Conservation (phyloP, 2,888 invertebrate genomes). For the Mylabris sibirica region DNA sequence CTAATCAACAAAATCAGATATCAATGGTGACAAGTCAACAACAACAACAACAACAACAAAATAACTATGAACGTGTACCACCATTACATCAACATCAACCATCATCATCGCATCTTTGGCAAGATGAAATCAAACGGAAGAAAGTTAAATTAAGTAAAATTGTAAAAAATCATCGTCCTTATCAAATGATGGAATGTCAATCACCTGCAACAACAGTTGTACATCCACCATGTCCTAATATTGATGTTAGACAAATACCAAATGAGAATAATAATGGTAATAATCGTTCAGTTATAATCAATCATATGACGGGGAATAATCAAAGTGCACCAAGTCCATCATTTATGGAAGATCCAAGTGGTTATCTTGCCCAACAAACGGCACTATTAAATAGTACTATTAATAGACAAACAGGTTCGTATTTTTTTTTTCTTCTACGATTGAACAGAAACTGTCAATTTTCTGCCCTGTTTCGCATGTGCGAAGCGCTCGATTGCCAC, state of each 20-base stretch:
- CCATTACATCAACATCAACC: conserved; percentile 76
- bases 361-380: conserved; percentile 90
- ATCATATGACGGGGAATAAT: conserved; percentile 51
- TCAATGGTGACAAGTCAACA: conserved; percentile 62
- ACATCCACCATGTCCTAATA: conserved; percentile 66
- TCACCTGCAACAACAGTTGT: conserved; percentile 15
- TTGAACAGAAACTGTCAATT: too few relatives aligned
- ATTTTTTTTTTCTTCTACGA: too few relatives aligned
- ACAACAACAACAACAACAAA: conserved; percentile 65
- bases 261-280: conserved; percentile 52
- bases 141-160: conserved; percentile 65
- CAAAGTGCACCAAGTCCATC: conserved; percentile 68
- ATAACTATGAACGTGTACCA: conserved; percentile 74
- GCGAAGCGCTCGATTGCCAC: too few relatives aligned
- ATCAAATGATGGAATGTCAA: conserved; percentile 61
- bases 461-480: too few relatives aligned
- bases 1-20: conserved; percentile 44
- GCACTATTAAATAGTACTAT: conserved; percentile 85
- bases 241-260: conserved; percentile 67
- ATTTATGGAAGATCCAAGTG: conserved; percentile 91
- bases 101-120: conserved; percentile 65
- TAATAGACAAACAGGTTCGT: conserved; percentile 67
- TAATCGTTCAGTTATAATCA: conserved; percentile 52
- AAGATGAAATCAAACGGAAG: conserved; percentile 67
- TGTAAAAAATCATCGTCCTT: conserved; percentile 66